phyloP scores from a whole-genome alignment of 2,888 invertebrate species.

The Caenorhabditis sinica region DNA sequence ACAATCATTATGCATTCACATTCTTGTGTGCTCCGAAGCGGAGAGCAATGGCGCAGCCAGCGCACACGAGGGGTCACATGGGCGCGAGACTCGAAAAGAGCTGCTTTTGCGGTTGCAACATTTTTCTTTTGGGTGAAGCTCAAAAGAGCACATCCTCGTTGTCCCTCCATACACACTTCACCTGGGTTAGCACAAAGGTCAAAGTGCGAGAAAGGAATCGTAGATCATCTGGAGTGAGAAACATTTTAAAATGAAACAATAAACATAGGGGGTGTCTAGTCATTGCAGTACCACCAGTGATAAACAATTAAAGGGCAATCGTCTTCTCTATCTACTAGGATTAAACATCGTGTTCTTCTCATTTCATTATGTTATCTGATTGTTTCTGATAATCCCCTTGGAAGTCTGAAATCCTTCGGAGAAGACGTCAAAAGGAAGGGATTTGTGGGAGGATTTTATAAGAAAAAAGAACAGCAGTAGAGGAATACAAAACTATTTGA shows the following conservation, averaged over 20 bases:
- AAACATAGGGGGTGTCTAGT: background rate
- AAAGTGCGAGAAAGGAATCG: constrained; percentile 18
- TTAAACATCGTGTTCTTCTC: constrained; percentile 16
- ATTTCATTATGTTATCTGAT: constrained; percentile 22
- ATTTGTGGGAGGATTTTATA: background rate
- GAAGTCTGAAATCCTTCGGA: background rate
- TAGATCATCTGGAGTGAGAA: constrained; percentile 9
- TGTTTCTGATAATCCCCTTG: constrained; percentile 18
- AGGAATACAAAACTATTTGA: background rate
- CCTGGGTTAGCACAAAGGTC: constrained; percentile 39
- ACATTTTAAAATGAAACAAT: constrained; percentile 21
- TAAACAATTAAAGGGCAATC: background rate
- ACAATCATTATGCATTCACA: constrained; percentile 59
- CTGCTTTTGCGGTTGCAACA: constrained; percentile 28
- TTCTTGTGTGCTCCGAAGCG: constrained; percentile 44
- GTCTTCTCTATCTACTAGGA: background rate
- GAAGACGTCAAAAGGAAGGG: background rate
- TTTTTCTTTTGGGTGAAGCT: constrained; percentile 30
- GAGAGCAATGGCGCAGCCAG: constrained; percentile 14
- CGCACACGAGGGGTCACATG: constrained; percentile 17
- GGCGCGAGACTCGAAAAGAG: constrained; percentile 19
- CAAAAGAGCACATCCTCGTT: constrained; percentile 40
- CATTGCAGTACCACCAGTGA: background rate
- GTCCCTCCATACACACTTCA: constrained; percentile 22
- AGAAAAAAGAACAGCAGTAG: background rate